phyloP scores from a whole-genome alignment of 1,140 invertebrate species.

The Stegodyphus dumicola region DNA sequence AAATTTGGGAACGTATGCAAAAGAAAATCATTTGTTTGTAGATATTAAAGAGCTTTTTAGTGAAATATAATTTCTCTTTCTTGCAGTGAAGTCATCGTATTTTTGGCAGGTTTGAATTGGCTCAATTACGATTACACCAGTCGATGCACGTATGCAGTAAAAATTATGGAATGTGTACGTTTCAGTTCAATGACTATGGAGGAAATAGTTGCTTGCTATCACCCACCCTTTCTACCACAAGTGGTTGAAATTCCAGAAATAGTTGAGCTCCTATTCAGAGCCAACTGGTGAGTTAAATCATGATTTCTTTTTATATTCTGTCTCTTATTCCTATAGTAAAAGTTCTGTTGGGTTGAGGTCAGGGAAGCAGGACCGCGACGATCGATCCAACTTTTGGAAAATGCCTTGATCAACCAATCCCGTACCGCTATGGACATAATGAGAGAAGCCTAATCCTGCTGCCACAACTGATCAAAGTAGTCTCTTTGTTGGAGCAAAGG shows the following conservation, averaged over 20 bases:
- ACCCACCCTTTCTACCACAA: slow-evolving; percentile 33
- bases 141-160: background rate
- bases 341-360: too few species aligned
- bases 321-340: too few species aligned
- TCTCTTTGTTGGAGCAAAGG: too few species aligned
- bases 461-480: too few species aligned
- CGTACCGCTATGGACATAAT: too few species aligned
- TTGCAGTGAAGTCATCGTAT: slow-evolving; percentile 39
- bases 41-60: too few species aligned
- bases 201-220: slow-evolving; percentile 49
- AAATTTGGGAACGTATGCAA: too few species aligned
- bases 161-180: slow-evolving; percentile 43
- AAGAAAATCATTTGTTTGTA: too few species aligned
- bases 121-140: slow-evolving; percentile 16
- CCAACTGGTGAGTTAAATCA: slow-evolving; percentile 23
- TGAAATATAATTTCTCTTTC: background rate
- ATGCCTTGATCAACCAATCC: too few species aligned
- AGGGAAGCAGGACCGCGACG: too few species aligned
- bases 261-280: slow-evolving; percentile 4
- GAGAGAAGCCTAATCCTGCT: too few species aligned
- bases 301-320: background rate
- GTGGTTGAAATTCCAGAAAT: slow-evolving; percentile 27
- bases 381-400: too few species aligned
- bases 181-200: slow-evolving; percentile 50
- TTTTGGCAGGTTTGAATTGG: slow-evolving; percentile 46